Conservation (phyloP, 2,797 vertebrate species). For the Microchirus variegatus region DNA sequence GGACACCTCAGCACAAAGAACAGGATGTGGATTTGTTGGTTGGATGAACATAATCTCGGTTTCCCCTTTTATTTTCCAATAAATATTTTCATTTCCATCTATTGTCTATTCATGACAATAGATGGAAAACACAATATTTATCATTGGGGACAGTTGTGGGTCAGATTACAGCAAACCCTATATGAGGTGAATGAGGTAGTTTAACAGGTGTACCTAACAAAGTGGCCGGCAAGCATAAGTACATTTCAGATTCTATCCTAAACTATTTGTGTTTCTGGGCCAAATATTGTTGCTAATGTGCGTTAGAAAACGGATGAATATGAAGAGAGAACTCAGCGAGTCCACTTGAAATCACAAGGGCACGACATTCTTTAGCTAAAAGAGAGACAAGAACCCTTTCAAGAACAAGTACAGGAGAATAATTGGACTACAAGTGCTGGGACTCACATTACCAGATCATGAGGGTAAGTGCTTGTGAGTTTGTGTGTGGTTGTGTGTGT, state of each 20-base stretch:
- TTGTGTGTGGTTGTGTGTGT: conserved; percentile 12
- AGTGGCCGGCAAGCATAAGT: background rate
- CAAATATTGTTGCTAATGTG: conserved; percentile 52
- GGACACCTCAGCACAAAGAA: no score
- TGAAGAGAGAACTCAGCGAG: conserved; percentile 52
- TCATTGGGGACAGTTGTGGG: no score
- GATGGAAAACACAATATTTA: no score
- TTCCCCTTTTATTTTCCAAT: no score
- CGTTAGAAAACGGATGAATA: conserved; percentile 58
- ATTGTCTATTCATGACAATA: no score
- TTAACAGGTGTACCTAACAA: no score
- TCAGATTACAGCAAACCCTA: no score
- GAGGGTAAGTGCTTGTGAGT: conserved; percentile 69
- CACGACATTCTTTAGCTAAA: conserved; percentile 70
- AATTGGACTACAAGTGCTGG: conserved; percentile 78
- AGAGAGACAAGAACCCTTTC: conserved; percentile 76
- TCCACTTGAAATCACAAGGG: conserved; percentile 63
- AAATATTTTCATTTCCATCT: no score
- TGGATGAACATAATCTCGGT: no score
- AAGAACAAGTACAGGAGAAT: conserved; percentile 78
- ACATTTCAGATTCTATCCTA: conserved; percentile 26
- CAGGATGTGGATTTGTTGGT: no score
- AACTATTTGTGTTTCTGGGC: conserved; percentile 55
- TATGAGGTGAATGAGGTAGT: no score
- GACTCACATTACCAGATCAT: conserved; percentile 73